Base-by-base conservation (phyloP, 2,113 vertebrate genomes). In the Paratilapia polleni region DNA sequence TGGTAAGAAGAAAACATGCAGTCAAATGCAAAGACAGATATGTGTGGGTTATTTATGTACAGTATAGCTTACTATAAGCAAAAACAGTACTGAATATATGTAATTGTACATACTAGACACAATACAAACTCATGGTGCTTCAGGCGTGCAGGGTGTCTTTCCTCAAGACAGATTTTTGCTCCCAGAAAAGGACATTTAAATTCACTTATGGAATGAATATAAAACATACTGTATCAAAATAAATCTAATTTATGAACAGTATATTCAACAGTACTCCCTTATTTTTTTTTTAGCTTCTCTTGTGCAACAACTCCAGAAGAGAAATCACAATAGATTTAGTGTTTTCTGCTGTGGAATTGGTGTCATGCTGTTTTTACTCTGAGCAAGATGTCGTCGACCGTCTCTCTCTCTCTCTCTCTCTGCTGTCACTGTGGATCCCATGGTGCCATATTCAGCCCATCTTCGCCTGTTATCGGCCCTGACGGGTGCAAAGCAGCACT, bases 401-500 rank as follows among this genome's bases (percentile, higher is more conserved):
- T 90, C 54, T 74, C 84, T 83, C 85, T 77, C 47, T 88, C 52
- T 66, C 77, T 80, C 47, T 74, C 79, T 84, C 86, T 68, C 36
- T 12, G 66, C 81, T 95, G 93, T 95, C 94, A 17, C 75, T 22
- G 81, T 22, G 22, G 59, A 93, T 95, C 78, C 85, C 43, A 4
- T 28, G n/a, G 76, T 82, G 91, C 91, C 89, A 63, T 73, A 83
- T 89, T 92, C 84, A 38, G 12, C 73, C 78, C 81, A 24, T 95
- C 88, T 47, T 70, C 4, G 47, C 77, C 64, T 6, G 80, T 88
- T 88, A 95, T 94, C 17, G 2, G 80, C 60, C 57, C 13, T 84
- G 95, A 96, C 93, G 82, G 93, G 88, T 94, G 93, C 92, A 92
- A 90, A 94, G 88, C 89, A 90, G 78, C 81, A 76, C 93, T 90